phyloP scores from a whole-genome alignment of 1,140 invertebrate species.

The Drosophila lacteicornis region DNA sequence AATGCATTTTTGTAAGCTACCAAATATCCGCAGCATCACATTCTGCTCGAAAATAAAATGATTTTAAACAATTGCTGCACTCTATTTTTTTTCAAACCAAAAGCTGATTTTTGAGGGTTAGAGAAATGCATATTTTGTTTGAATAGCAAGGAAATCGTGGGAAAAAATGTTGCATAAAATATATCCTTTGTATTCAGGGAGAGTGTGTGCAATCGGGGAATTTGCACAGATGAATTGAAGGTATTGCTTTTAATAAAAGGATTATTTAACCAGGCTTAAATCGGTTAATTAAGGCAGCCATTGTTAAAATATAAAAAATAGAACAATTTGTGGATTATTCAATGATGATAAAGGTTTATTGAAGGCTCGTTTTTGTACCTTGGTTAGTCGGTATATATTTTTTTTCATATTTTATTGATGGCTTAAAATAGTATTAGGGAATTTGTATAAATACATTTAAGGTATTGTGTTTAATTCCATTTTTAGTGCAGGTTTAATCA shows the following conservation, averaged over 20 bases:
- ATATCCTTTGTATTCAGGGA: constrained; percentile 18
- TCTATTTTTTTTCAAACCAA: constrained; percentile 7
- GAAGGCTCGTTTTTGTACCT: constrained; percentile 1
- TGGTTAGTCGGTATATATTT: background rate
- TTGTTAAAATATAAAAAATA: constrained; percentile 18
- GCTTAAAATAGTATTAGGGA: background rate
- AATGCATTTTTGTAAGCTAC: constrained; percentile 67
- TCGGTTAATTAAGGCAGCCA: constrained; percentile 38
- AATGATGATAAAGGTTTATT: background rate
- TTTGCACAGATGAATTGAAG: constrained; percentile 25
- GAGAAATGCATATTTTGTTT: constrained; percentile 37
- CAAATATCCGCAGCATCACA: constrained; percentile 53
- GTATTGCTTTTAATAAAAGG: constrained; percentile 37
- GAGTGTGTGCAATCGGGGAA: background rate
- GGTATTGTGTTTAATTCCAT: background rate
- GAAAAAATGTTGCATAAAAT: constrained; percentile 31
- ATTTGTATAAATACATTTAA: background rate
- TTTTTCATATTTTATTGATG: background rate
- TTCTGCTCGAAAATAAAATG: constrained; percentile 25
- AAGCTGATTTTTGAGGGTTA: constrained; percentile 38
- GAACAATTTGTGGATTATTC: constrained; percentile 18
- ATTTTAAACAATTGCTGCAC: constrained; percentile 10
- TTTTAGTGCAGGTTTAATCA: background rate
- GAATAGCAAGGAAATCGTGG: constrained; percentile 10
- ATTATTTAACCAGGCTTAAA: constrained; percentile 30